Conservation (phyloP, 2,888 invertebrate genomes). For the Patella ulyssiponensis region DNA sequence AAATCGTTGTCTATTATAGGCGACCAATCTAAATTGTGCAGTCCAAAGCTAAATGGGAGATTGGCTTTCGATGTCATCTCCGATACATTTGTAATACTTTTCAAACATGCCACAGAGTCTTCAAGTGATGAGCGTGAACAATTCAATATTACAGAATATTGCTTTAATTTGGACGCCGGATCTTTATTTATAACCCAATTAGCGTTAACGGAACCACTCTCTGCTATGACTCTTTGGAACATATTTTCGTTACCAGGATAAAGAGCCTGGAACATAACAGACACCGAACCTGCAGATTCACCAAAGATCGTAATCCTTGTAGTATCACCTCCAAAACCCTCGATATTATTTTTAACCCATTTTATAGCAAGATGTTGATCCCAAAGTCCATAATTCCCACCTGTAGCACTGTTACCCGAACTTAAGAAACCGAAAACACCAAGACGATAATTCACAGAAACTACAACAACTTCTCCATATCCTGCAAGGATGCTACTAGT, state of each 20-base stretch:
- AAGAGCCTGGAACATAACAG: slow-evolving; percentile 44
- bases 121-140: neutral
- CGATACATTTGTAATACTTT: neutral
- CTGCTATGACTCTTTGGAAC: slow-evolving; percentile 49
- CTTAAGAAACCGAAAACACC: slow-evolving; percentile 54
- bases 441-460: slow-evolving; percentile 53
- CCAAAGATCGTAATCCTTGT: slow-evolving; percentile 50
- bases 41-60: neutral
- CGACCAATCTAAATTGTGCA: neutral
- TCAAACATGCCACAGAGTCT: neutral
- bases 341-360: slow-evolving; percentile 54
- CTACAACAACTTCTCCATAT: slow-evolving; percentile 44
- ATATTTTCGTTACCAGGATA: slow-evolving; percentile 46
- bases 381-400: slow-evolving; percentile 58
- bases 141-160: neutral
- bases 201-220: slow-evolving; percentile 45
- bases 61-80: neutral
- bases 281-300: slow-evolving; percentile 52
- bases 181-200: slow-evolving; percentile 2
- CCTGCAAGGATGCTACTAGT: slow-evolving; percentile 42
- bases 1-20: neutral
- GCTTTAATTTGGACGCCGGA: neutral
- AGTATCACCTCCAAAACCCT: slow-evolving; percentile 47
- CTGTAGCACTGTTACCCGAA: slow-evolving; percentile 41
- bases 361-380: slow-evolving; percentile 52